Conservation (phyloP, 1,140 invertebrate species). For the Bombus huntii region DNA sequence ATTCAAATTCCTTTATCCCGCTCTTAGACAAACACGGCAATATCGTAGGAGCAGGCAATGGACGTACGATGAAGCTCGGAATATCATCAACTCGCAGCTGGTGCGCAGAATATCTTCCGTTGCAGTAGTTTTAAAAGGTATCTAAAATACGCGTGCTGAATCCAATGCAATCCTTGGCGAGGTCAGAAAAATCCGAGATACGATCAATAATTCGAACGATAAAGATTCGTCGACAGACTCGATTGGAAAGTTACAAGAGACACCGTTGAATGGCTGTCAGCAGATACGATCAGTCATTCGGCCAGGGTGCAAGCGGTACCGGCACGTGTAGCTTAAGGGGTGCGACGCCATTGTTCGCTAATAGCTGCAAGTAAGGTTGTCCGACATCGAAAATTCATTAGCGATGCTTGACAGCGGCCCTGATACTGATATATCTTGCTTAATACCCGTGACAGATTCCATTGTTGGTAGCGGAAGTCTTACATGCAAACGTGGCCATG, state of each 20-base stretch:
- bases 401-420: slow-evolving; percentile 18
- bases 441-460: slow-evolving; percentile 38
- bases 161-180: background rate
- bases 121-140: background rate
- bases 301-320: background rate
- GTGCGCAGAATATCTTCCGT: no score
- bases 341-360: slow-evolving; percentile 40
- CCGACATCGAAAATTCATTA: slow-evolving; percentile 51
- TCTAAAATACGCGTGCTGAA: background rate
- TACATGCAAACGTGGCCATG: background rate
- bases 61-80: no score
- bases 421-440: slow-evolving; percentile 38
- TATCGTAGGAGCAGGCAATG: no score
- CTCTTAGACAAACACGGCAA: no score
- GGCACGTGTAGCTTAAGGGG: slow-evolving; percentile 39
- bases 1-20: no score
- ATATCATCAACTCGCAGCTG: no score
- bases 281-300: slow-evolving; percentile 37
- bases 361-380: slow-evolving; percentile 46
- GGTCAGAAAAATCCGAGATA: background rate
- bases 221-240: slow-evolving; percentile 9
- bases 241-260: slow-evolving; percentile 38
- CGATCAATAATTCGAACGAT: slow-evolving; percentile 8
- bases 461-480: slow-evolving; percentile 28
- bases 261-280: slow-evolving; percentile 25